phyloP scores from a whole-genome alignment of 2,888 invertebrate genomes.

The Cryptocephalus moraei region DNA sequence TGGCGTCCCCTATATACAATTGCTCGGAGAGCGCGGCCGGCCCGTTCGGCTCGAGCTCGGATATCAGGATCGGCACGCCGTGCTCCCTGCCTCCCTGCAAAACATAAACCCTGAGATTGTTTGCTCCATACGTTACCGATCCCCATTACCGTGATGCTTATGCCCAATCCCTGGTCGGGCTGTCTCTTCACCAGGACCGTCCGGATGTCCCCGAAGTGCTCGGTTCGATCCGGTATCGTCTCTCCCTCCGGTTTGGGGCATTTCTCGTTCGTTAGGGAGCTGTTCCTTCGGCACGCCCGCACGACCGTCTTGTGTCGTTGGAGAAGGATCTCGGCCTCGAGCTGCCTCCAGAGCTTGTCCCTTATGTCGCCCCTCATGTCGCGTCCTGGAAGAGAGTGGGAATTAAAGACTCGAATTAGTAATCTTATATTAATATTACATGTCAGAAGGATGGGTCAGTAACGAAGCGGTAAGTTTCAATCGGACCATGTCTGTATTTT shows the following conservation, averaged over 20 bases:
- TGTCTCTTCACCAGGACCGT: constrained; percentile 59
- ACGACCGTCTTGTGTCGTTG: constrained; percentile 77
- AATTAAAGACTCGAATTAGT: no score
- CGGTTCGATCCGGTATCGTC: constrained; percentile 25
- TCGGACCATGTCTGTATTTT: no score
- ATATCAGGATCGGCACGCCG: constrained; percentile 76
- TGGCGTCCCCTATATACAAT: constrained; percentile 75
- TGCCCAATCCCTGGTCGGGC: constrained; percentile 71
- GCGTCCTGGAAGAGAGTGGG: constrained; percentile 35
- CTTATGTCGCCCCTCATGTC: constrained; percentile 72
- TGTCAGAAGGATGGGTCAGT: no score
- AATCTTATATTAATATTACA: no score
- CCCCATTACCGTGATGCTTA: constrained; percentile 64
- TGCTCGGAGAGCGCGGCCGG: constrained; percentile 65
- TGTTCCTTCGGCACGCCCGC: constrained; percentile 49
- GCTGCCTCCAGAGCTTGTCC: constrained; percentile 69
- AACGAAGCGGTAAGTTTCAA: no score
- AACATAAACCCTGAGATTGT: constrained; percentile 5
- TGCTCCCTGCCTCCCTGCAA: constrained; percentile 74
- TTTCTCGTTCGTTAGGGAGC: constrained; percentile 26
- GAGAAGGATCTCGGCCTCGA: constrained; percentile 77
- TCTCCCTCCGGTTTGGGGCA: constrained; percentile 21
- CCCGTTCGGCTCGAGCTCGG: constrained; percentile 68
- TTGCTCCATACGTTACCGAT: no score
- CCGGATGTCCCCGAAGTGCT: constrained; percentile 45